Evolutionary conservation across 2,888 invertebrate species (phyloP).

Genomic region (Eulithis testata): DNA sequence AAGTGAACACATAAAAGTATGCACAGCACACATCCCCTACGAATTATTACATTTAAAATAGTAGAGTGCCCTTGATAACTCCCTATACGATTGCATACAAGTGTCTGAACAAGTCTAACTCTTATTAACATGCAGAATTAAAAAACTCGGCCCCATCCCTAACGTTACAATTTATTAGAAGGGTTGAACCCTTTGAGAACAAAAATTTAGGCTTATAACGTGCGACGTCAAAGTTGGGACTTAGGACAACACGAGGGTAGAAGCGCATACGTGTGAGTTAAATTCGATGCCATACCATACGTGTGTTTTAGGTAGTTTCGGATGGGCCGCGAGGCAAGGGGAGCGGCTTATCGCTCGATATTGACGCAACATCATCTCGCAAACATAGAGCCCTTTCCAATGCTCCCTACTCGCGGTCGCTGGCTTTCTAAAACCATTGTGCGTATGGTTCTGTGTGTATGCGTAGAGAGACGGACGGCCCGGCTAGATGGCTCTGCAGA

Average conservation of each 20-base stretch:
- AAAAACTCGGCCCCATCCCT: slow-evolving; percentile 77
- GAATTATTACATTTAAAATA: slow-evolving; percentile 78
- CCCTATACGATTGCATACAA: slow-evolving; percentile 78
- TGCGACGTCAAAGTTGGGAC: slow-evolving; percentile 65
- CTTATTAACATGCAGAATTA: slow-evolving; percentile 82
- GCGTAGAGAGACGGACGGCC: slow-evolving; percentile 57
- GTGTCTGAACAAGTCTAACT: slow-evolving; percentile 81
- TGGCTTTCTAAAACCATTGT: slow-evolving; percentile 82
- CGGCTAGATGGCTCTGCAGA: slow-evolving; percentile 62
- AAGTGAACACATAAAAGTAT: slow-evolving; percentile 35
- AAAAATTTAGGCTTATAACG: slow-evolving; percentile 59
- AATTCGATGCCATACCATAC: slow-evolving; percentile 56
- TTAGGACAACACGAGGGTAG: slow-evolving; percentile 68
- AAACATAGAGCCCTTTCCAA: slow-evolving; percentile 74
- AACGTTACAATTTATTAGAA: slow-evolving; percentile 63
- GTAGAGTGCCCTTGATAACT: slow-evolving; percentile 78
- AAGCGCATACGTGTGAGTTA: slow-evolving; percentile 58
- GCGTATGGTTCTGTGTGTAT: slow-evolving; percentile 52
- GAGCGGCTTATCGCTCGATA: slow-evolving; percentile 63
- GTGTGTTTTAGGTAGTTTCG: slow-evolving; percentile 49
- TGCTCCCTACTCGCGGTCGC: slow-evolving; percentile 81
- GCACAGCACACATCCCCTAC: slow-evolving; percentile 53
- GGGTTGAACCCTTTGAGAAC: slow-evolving; percentile 82
- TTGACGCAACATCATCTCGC: slow-evolving; percentile 78
- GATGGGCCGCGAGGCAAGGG: slow-evolving; percentile 50